Percentiles rank a stretch among this genome's conserved stretches.
These are phyloP conservation scores for Cynopterus brachyotis DNA, from an alignment of 2,113 vertebrate species.

Conservation along the genomic window DNA sequence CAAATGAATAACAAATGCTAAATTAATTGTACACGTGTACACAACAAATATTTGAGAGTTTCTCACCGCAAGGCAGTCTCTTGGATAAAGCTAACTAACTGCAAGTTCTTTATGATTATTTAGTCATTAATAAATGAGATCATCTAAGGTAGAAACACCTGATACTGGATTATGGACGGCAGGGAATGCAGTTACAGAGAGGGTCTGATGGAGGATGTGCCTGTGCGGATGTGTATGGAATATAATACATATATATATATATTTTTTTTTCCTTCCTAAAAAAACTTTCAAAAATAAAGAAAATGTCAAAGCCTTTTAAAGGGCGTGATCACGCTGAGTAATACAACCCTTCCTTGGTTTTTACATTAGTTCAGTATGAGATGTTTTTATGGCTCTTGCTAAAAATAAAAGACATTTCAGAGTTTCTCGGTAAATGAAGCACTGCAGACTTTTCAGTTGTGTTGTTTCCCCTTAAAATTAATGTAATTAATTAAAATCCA, in stretches of 20 bases:
- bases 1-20: not conserved
- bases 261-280: slow-evolving; percentile 71
- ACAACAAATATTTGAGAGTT: not conserved
- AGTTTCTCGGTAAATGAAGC: slow-evolving; percentile 80
- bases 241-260: slow-evolving; percentile 42
- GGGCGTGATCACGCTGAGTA: slow-evolving; percentile 83
- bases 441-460: slow-evolving; percentile 71
- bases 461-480: slow-evolving; percentile 79
- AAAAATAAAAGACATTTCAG: slow-evolving; percentile 86
- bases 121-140: not conserved
- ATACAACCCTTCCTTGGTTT: slow-evolving; percentile 83
- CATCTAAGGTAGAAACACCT: not conserved
- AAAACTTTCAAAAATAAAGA: slow-evolving; percentile 80
- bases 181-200: not conserved
- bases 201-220: not conserved
- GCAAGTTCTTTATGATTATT: not conserved
- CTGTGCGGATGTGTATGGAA: slow-evolving; percentile 50
- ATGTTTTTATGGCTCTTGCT: slow-evolving; percentile 83
- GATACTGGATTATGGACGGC: not conserved
- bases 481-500: slow-evolving; percentile 80
- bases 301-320: slow-evolving; percentile 84
- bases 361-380: slow-evolving; percentile 83
- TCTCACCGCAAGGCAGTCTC: not conserved
- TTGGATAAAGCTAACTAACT: not conserved
- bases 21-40: not conserved